Evolutionary conservation across 2,888 invertebrate species (phyloP).

Genomic region (Diarsia brunnea): DNA sequence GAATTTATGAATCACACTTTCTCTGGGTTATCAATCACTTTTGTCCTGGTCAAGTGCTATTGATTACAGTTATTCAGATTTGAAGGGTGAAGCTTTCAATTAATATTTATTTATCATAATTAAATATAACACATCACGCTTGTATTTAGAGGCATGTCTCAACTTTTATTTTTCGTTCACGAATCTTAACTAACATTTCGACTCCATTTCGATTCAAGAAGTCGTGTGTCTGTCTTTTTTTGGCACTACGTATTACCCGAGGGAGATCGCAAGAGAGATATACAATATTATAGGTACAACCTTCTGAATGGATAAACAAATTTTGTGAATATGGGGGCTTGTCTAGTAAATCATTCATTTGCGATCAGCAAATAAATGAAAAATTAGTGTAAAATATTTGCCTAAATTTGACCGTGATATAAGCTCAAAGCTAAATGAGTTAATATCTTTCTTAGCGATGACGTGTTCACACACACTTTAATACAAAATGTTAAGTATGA

Average conservation of each 20-base stretch:
- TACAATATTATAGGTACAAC: no score
- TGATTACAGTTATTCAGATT: neutral
- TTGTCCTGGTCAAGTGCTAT: constrained; percentile 2
- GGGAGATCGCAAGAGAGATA: no score
- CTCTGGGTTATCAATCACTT: constrained; percentile 1
- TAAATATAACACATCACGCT: neutral
- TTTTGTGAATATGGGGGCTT: no score
- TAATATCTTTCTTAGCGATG: neutral
- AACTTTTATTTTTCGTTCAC: no score
- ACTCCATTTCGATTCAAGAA: no score
- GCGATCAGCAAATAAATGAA: neutral
- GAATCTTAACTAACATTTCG: no score
- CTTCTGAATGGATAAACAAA: no score
- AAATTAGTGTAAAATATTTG: neutral
- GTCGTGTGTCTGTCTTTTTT: no score
- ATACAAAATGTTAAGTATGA: neutral
- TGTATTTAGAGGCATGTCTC: neutral
- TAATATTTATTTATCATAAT: no score
- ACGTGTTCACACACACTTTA: constrained; percentile 13
- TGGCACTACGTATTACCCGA: no score
- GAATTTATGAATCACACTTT: constrained; percentile 1
- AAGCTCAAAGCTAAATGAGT: constrained; percentile 3
- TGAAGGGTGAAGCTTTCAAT: neutral
- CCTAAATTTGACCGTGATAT: neutral
- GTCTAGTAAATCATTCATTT: neutral